These are phyloP conservation scores for Chiroxiphia lanceolata DNA, from an alignment of 2,797 vertebrate species.

Conservation along the genomic window DNA sequence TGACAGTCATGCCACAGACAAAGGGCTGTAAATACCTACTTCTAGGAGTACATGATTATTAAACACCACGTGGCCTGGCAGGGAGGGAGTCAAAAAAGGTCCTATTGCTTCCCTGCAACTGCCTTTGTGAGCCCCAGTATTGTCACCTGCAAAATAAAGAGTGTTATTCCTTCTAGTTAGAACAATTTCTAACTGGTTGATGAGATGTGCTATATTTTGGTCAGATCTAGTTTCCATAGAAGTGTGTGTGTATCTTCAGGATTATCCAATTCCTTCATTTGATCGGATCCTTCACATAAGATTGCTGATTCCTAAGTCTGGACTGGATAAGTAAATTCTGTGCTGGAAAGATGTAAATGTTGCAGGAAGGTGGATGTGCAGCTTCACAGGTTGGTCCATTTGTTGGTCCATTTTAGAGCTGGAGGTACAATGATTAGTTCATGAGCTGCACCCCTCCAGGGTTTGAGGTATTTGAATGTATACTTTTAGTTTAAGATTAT, in stretches of 20 bases:
- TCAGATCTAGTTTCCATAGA: neutral
- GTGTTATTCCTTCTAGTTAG: neutral
- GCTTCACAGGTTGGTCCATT: accelerated
- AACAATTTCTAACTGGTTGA: neutral
- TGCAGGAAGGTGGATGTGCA: neutral
- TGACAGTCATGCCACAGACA: neutral
- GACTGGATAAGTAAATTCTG: neutral
- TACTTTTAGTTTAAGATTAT: neutral
- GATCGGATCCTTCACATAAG: neutral
- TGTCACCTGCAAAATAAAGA: neutral
- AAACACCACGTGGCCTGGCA: neutral
- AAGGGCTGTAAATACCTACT: neutral
- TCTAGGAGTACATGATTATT: neutral
- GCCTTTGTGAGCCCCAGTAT: neutral
- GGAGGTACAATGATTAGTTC: neutral
- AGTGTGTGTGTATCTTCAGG: neutral
- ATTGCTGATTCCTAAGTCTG: neutral
- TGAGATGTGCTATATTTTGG: neutral
- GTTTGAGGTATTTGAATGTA: neutral
- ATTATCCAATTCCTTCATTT: neutral
- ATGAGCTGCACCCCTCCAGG: neutral
- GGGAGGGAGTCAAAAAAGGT: neutral
- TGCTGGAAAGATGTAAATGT: neutral
- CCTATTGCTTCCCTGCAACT: neutral
- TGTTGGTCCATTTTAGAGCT: neutral